These are phyloP conservation scores for Mamestra configurata DNA, from an alignment of 1,140 invertebrate species.

Conservation along the genomic window DNA sequence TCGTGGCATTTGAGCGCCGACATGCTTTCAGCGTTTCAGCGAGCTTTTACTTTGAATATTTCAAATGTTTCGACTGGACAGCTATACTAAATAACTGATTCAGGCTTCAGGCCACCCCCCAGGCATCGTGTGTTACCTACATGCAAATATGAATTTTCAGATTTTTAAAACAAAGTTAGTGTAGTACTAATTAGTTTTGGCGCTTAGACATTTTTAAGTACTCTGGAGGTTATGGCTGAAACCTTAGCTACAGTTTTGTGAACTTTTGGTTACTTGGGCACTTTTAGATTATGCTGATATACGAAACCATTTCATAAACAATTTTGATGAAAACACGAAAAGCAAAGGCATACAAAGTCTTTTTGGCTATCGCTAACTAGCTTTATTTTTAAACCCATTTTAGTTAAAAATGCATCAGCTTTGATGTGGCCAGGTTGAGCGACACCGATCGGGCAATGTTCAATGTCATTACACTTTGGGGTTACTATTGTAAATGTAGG, in stretches of 20 bases:
- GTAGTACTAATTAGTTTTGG: background rate
- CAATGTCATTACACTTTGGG: background rate
- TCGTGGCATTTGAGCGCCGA: conserved; percentile 58
- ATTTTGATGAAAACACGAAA: background rate
- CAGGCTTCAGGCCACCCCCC: conserved; percentile 19
- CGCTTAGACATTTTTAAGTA: background rate
- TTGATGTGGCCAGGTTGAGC: background rate
- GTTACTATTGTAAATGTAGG: too few relatives aligned
- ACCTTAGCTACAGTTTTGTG: background rate
- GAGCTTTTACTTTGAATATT: conserved; percentile 66
- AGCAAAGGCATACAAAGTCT: too few relatives aligned
- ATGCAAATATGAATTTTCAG: conserved; percentile 2
- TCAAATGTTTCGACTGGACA: conserved; percentile 61
- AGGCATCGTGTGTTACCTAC: conserved; percentile 16
- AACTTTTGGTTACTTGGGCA: background rate
- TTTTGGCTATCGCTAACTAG: background rate
- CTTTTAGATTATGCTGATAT: background rate
- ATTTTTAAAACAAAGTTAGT: too few relatives aligned
- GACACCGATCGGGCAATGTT: background rate
- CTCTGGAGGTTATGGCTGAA: background rate
- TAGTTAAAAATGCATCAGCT: background rate
- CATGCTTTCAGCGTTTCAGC: conserved; percentile 62
- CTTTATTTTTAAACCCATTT: background rate
- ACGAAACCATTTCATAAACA: background rate
- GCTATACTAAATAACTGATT: conserved; percentile 58